Evolutionary conservation across 2,113 vertebrate species (phyloP), one percentile per base, ranked within the genome.

Genomic region (Ceyx cyanopectus): DNA sequence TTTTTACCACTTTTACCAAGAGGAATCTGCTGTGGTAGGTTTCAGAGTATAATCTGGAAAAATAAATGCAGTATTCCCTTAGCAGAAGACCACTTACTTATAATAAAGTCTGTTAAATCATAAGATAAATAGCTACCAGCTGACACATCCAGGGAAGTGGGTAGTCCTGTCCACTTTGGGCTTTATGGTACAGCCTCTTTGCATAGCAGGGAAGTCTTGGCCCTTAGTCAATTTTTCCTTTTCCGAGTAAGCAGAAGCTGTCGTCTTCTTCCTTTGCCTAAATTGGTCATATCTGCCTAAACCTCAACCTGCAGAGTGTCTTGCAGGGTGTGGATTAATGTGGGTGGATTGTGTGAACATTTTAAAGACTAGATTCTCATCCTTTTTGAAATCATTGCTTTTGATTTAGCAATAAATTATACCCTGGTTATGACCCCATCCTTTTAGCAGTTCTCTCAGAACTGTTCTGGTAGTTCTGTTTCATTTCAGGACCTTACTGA

Each of bases 221-320:
- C 72, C 73, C 21, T 67, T 29, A 56, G 43, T 83, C 87, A 95
- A 3, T 76, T 89, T 81, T 93, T 85, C 58, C 46, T 92, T 79
- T 69, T 70, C 72, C 27, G 14, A 90, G 85, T 83, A 79, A 87
- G 76, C 85, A 95, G 67, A 82, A 85, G 32, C 57, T 12, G 1
- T 58, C 40, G 58, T 82, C 37, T 89, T 70, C 41, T 66, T 89
- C 63, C 29, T 85, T 92, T 95, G 65, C 79, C 76, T 95, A 90
- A 92, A 83, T 93, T 95, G 90, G 93, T 83, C 66, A 83, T 90
- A 58, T 91, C 68, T 91, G 58, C 72, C 30, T 60, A 82, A 89
- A 89, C 60, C 53, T 85, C 79, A 89, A 91, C 72, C 87, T 95
- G 82, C 68, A 92, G 17, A 43, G 16, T 69, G 51, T 90, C 72